Percentiles rank a stretch among this genome's conserved stretches.
Conservation (phyloP, 2,113 vertebrate genomes). For the Holacanthus passer region DNA sequence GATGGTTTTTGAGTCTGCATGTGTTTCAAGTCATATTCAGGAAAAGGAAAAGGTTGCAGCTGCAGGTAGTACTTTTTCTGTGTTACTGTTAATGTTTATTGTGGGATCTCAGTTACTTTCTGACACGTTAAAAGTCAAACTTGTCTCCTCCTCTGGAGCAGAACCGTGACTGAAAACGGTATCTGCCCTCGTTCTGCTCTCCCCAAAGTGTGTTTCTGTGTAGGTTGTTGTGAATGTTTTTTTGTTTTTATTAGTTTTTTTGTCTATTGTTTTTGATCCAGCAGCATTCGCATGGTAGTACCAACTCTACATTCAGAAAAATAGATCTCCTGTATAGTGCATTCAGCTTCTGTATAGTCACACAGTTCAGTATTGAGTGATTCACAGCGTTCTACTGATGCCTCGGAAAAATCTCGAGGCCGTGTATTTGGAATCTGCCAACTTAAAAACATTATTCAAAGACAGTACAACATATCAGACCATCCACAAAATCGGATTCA, state of each 20-base stretch:
- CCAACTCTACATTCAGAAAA: conserved; percentile 84
- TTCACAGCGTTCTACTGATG: conserved; percentile 72
- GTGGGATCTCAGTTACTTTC: conserved; percentile 28
- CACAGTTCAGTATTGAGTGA: conserved; percentile 61
- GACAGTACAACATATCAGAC: conserved; percentile 61
- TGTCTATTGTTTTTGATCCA: conserved; percentile 71
- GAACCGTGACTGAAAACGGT: conserved; percentile 10
- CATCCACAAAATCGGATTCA: conserved; percentile 46
- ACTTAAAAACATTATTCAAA: conserved; percentile 70
- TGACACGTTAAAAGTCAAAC: conserved; percentile 2
- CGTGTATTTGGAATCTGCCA: conserved; percentile 69
- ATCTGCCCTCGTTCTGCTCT: conserved; percentile 12
- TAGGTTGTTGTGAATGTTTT: conserved; percentile 41
- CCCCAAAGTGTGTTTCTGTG: conserved; percentile 45
- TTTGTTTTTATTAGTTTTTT: conserved; percentile 14
- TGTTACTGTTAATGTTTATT: conserved; percentile 49
- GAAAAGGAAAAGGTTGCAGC: conserved; percentile 73
- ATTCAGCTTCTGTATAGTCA: conserved; percentile 69
- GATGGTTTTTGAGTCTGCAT: conserved; percentile 66
- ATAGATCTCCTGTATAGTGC: conserved; percentile 77
- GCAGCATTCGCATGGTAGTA: conserved; percentile 74
- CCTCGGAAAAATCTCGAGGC: conserved; percentile 66
- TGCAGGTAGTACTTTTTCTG: conserved; percentile 60
- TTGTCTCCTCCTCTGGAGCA: conserved; percentile 10
- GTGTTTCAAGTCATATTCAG: conserved; percentile 83